Conservation (phyloP, 2,888 invertebrate species). For the Agrotis ipsilon region DNA sequence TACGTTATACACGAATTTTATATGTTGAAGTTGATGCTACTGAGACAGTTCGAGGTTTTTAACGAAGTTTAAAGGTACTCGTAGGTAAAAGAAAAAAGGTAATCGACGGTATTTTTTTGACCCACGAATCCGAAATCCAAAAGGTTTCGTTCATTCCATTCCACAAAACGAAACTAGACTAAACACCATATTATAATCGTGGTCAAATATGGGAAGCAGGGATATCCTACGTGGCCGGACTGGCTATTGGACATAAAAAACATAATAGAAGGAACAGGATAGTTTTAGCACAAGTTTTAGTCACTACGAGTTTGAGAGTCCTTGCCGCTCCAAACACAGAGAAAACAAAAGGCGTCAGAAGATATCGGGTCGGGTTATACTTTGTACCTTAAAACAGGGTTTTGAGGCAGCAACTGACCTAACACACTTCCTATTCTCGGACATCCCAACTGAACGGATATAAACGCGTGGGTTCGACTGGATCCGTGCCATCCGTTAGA, state of each 20-base stretch:
- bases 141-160: neutral
- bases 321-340: too few relatives aligned
- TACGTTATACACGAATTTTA: conserved; percentile 18
- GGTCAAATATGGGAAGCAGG: too few relatives aligned
- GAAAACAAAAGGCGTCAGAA: neutral
- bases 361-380: neutral
- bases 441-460: conserved; percentile 22
- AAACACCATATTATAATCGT: too few relatives aligned
- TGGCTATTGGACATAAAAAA: too few relatives aligned
- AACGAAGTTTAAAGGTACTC: neutral
- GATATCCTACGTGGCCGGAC: too few relatives aligned
- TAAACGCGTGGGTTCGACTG: conserved; percentile 32
- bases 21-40: neutral
- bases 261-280: too few relatives aligned
- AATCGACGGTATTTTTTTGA: neutral
- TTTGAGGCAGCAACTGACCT: conserved; percentile 26
- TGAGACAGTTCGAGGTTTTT: neutral
- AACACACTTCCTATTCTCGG: conserved; percentile 23
- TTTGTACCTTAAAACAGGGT: neutral
- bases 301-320: too few relatives aligned
- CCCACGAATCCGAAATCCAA: too few relatives aligned
- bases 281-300: too few relatives aligned
- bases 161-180: too few relatives aligned
- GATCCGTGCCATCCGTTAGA: conserved; percentile 33
- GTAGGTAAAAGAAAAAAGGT: neutral